Conservation (phyloP, 2,888 invertebrate genomes). For the Azorinus chamasolen region DNA sequence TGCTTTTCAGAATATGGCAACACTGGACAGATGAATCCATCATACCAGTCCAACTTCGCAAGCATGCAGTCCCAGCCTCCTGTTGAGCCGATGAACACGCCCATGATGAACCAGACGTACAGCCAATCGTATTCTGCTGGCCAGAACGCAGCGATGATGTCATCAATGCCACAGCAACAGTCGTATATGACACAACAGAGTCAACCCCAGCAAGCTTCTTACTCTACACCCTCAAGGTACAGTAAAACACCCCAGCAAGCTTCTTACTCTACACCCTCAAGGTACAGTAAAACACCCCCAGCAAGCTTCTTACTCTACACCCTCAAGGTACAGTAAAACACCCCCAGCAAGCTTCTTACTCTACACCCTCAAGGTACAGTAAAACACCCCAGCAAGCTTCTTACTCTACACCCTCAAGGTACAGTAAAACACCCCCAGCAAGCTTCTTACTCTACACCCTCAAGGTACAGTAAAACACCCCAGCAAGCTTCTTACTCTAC, state of each 20-base stretch:
- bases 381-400: no score
- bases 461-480: no score
- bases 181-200: constrained; percentile 77
- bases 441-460: no score
- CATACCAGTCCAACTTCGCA: constrained; percentile 65
- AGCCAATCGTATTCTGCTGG: constrained; percentile 75
- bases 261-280: no score
- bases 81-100: constrained; percentile 72
- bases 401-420: no score
- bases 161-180: constrained; percentile 66
- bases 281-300: no score
- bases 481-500: constrained; percentile 72
- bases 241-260: no score
- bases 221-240: constrained; percentile 72
- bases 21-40: constrained; percentile 54
- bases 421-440: no score
- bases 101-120: constrained; percentile 78
- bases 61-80: constrained; percentile 74
- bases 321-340: no score
- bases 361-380: constrained; percentile 69
- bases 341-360: constrained; percentile 70
- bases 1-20: no score
- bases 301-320: no score
- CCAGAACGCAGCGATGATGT: constrained; percentile 75
- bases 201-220: constrained; percentile 71